Percentiles rank a stretch among this genome's conserved stretches.
These are phyloP conservation scores for Papilio gigon DNA, from an alignment of 2,888 invertebrate genomes.

Conservation along the genomic window DNA sequence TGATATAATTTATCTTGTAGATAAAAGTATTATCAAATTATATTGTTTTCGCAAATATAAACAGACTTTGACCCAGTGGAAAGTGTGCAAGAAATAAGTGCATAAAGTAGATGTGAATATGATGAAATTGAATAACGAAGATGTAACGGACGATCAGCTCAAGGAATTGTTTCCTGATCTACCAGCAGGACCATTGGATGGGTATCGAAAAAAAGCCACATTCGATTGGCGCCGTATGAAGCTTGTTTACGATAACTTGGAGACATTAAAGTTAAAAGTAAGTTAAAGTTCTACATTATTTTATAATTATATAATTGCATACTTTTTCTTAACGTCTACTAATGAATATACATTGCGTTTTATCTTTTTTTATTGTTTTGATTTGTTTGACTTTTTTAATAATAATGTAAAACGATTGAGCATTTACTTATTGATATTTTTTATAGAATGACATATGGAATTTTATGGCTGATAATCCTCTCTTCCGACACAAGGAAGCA, in stretches of 20 bases:
- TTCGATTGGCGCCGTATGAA: conserved; percentile 87
- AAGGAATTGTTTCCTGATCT: conserved; percentile 81
- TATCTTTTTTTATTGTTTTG: no score
- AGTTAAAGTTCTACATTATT: conserved; percentile 41
- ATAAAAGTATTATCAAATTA: conserved; percentile 23
- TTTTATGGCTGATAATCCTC: conserved; percentile 89
- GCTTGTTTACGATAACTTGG: conserved; percentile 65
- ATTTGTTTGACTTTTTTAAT: no score
- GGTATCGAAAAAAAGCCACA: conserved; percentile 83
- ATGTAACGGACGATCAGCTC: conserved; percentile 61
- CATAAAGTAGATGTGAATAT: not conserved
- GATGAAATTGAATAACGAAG: conserved; percentile 39
- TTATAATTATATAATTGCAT: not conserved
- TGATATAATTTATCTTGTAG: conserved; percentile 11
- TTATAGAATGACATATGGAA: conserved; percentile 74
- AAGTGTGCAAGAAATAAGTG: conserved; percentile 12
- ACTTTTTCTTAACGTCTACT: no score
- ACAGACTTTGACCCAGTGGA: conserved; percentile 43
- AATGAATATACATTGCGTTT: no score
- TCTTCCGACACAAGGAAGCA: conserved; percentile 89
- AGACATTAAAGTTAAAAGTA: conserved; percentile 70
- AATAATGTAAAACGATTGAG: no score
- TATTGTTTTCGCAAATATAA: conserved; percentile 37
- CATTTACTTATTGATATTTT: conserved; percentile 39
- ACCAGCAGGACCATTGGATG: conserved; percentile 84